Conservation (phyloP, 2,113 vertebrate species). For the Macheiramphus alcinus region DNA sequence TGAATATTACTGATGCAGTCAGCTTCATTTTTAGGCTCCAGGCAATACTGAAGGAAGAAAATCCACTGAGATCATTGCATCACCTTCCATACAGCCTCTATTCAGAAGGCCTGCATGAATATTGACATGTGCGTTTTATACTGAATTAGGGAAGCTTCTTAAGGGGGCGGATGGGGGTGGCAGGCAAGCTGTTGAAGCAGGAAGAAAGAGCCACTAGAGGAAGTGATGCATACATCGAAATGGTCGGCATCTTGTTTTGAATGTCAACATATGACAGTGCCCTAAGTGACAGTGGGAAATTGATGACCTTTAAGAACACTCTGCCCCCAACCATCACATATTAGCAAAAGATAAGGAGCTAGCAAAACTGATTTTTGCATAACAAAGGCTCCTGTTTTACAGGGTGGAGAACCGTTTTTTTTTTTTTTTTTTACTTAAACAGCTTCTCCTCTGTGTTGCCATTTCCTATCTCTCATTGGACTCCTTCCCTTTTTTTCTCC, state of each 20-base stretch:
- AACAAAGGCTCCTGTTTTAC: not conserved
- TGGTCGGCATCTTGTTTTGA: slow-evolving; percentile 55
- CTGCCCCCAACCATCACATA: not conserved
- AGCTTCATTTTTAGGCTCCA: slow-evolving; percentile 87
- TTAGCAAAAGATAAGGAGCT: not conserved
- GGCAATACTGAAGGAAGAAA: slow-evolving; percentile 81
- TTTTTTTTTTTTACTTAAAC: not conserved
- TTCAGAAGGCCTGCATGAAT: slow-evolving; percentile 3
- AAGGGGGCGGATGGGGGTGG: slow-evolving; percentile 36
- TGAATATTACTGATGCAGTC: slow-evolving; percentile 87
- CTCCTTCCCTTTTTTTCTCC: not conserved
- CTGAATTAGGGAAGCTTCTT: slow-evolving; percentile 60
- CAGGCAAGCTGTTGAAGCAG: slow-evolving; percentile 63
- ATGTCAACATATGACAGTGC: not conserved
- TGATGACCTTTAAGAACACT: not conserved
- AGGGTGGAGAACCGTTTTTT: not conserved
- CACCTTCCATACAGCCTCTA: not conserved
- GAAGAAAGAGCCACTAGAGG: slow-evolving; percentile 69
- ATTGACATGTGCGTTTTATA: slow-evolving; percentile 40
- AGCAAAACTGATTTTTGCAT: not conserved
- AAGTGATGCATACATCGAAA: slow-evolving; percentile 65
- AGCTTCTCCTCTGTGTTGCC: not conserved
- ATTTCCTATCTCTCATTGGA: not conserved
- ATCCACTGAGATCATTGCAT: slow-evolving; percentile 1
- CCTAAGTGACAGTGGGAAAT: not conserved